These are phyloP conservation scores for Drosophila kurseongensis DNA, from an alignment of 1,140 invertebrate species.

Conservation along the genomic window DNA sequence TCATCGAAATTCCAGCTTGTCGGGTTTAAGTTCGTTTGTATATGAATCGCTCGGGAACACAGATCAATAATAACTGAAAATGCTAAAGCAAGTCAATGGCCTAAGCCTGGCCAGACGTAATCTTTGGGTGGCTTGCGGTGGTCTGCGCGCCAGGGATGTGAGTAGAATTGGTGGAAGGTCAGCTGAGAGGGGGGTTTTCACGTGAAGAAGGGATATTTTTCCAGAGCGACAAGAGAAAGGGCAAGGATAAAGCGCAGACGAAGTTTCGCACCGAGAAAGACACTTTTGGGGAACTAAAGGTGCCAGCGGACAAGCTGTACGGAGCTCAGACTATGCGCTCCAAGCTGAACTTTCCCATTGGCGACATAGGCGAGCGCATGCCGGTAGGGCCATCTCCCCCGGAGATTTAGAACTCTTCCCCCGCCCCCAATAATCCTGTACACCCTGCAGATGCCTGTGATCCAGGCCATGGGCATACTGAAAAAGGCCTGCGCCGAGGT, in stretches of 20 bases:
- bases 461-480: constrained; percentile 97
- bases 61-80: constrained; percentile 13
- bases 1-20: constrained; percentile 7
- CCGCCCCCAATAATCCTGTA: background rate
- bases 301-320: constrained; percentile 96
- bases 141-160: constrained; percentile 2
- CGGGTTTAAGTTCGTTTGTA: background rate
- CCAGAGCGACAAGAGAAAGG: background rate
- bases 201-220: background rate
- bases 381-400: constrained; percentile 87
- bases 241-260: background rate
- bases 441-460: constrained; percentile 90
- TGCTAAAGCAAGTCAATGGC: constrained; percentile 17
- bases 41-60: constrained; percentile 5
- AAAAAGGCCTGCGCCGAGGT: constrained; percentile 99
- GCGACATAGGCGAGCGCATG: constrained; percentile 95
- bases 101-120: background rate
- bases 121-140: background rate
- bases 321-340: constrained; percentile 98
- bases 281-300: constrained; percentile 97
- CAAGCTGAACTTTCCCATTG: constrained; percentile 99
- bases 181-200: background rate
- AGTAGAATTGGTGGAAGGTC: background rate
- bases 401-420: too few relatives aligned
- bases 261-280: constrained; percentile 91